Evolutionary conservation across 2,113 vertebrate genomes (phyloP).

Genomic region (Sialia sialis): DNA sequence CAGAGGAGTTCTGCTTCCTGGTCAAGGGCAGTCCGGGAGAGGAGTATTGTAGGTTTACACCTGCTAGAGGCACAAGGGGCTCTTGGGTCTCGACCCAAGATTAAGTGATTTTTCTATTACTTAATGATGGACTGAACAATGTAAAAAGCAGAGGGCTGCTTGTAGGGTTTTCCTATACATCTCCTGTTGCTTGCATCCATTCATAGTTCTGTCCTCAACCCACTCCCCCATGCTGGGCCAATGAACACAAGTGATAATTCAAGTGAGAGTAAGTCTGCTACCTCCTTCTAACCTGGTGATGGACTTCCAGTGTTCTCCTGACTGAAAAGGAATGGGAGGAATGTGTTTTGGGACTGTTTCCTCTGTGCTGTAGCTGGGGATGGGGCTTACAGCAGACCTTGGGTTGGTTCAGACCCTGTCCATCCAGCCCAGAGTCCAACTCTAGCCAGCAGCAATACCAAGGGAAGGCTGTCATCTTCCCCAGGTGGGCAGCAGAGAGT

Average conservation of each 20-base stretch:
- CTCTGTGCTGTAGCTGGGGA: background rate
- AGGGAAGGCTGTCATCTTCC: background rate
- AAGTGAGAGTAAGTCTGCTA: background rate
- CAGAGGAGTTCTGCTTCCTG: background rate
- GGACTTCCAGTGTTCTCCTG: background rate
- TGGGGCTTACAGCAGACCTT: background rate
- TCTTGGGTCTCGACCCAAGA: background rate
- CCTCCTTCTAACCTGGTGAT: background rate
- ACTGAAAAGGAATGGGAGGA: background rate
- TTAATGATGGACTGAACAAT: background rate
- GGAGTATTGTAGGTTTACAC: background rate
- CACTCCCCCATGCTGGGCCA: fast-evolving
- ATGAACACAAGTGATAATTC: background rate
- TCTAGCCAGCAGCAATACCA: background rate
- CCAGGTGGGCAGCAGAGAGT: fast-evolving
- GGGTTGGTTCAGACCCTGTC: fast-evolving
- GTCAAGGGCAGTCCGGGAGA: background rate
- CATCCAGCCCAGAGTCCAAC: background rate
- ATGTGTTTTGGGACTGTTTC: fast-evolving
- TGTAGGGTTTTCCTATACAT: background rate
- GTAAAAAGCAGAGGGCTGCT: background rate
- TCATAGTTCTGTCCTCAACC: background rate
- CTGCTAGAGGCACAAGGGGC: background rate
- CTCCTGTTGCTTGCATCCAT: background rate
- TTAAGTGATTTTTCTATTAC: background rate